Percentiles rank a stretch among this genome's conserved stretches.
These are phyloP conservation scores for Neosilurus mollespiculum DNA, from an alignment of 2,797 vertebrate species.

Conservation along the genomic window DNA sequence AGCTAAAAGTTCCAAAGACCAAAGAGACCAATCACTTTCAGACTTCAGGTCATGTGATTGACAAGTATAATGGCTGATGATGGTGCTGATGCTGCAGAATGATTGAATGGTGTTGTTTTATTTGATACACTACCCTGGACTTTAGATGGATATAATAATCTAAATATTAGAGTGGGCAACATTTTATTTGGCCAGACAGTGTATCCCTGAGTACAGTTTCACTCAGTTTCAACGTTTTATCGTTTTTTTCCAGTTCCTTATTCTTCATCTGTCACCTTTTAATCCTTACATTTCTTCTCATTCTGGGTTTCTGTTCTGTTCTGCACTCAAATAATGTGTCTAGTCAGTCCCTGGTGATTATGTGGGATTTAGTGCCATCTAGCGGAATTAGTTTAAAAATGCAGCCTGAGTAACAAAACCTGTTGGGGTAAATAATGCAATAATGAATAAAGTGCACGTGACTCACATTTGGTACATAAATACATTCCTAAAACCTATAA, in stretches of 20 bases:
- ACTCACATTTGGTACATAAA: not conserved
- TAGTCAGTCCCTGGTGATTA: not conserved
- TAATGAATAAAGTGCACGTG: not conserved
- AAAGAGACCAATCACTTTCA: no score
- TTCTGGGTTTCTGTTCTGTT: not conserved
- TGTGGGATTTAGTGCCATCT: not conserved
- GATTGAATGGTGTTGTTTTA: no score
- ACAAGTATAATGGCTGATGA: no score
- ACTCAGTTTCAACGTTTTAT: not conserved
- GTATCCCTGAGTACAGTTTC: no score
- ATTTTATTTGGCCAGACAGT: no score
- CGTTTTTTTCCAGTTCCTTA: not conserved
- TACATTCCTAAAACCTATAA: not conserved
- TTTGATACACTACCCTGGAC: no score
- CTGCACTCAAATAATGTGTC: not conserved
- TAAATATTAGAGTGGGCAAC: no score
- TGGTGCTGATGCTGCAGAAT: no score
- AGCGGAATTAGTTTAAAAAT: not conserved
- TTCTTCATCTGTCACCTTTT: slow-evolving; percentile 13
- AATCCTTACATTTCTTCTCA: slow-evolving; percentile 2
- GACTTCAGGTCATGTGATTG: no score
- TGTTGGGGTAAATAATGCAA: not conserved
- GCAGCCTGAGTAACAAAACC: not conserved
- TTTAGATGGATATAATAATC: no score
- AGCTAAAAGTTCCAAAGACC: no score